Conservation (phyloP, 2,113 vertebrate species). For the Psammodynastes pulverulentus region DNA sequence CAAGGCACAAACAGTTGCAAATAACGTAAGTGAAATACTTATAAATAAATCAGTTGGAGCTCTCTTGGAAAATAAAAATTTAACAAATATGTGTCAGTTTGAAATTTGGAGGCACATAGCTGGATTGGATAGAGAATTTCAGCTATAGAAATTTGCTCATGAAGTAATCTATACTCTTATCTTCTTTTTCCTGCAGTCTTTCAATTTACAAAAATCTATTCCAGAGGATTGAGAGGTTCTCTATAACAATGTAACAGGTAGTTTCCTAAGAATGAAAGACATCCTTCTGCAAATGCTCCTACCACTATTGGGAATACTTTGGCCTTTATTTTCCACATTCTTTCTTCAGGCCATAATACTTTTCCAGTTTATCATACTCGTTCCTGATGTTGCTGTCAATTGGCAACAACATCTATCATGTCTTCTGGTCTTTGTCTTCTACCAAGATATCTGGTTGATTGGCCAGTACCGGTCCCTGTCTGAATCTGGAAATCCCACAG, state of each 20-base stretch:
- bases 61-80: slow-evolving; percentile 48
- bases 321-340: not conserved
- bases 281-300: not conserved
- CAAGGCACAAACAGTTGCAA: slow-evolving; percentile 67
- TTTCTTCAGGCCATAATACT: not conserved
- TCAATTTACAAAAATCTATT: not conserved
- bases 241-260: not conserved
- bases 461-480: not conserved
- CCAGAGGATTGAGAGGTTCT: not conserved
- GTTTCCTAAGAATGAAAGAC: not conserved
- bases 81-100: slow-evolving; percentile 57
- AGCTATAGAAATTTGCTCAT: not conserved
- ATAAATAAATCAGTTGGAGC: slow-evolving; percentile 51
- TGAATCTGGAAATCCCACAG: not conserved
- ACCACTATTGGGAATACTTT: not conserved
- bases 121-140: not conserved
- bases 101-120: slow-evolving; percentile 61
- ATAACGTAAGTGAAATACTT: slow-evolving; percentile 50
- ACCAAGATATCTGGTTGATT: not conserved
- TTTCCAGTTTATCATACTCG: not conserved
- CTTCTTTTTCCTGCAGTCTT: not conserved
- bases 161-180: not conserved
- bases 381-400: not conserved
- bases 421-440: not conserved
- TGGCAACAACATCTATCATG: not conserved